These are phyloP conservation scores for Scarus forsteni DNA, from an alignment of 2,797 vertebrate species.

Conservation along the genomic window DNA sequence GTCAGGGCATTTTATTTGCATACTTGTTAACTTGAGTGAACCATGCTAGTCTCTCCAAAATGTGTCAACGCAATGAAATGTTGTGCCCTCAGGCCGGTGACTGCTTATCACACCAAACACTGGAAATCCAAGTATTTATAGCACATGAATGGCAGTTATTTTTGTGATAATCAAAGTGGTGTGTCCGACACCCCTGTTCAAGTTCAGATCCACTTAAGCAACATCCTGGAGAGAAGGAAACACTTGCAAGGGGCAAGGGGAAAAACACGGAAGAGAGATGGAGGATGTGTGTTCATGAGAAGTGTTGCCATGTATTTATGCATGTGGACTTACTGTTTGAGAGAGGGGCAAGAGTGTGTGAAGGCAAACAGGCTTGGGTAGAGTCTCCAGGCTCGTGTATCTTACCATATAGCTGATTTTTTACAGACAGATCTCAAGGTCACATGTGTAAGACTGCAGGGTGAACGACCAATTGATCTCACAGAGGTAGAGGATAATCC, in stretches of 20 bases:
- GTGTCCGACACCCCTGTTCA: conserved; percentile 22
- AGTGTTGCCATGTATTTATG: no score
- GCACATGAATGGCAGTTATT: conserved; percentile 21
- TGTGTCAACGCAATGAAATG: conserved; percentile 26
- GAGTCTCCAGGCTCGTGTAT: neutral
- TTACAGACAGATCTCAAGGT: conserved; percentile 31
- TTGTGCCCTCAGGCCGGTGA: conserved; percentile 35
- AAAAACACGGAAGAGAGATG: neutral
- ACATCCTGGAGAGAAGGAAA: conserved; percentile 4
- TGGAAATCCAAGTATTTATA: conserved; percentile 36
- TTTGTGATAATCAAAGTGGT: conserved; percentile 1
- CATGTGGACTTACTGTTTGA: neutral
- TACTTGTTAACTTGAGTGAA: conserved; percentile 32
- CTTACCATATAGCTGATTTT: neutral
- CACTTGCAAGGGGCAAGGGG: neutral
- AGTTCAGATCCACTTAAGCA: conserved; percentile 16
- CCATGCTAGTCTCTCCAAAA: conserved; percentile 34
- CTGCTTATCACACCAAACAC: conserved; percentile 47
- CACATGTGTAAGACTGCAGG: conserved; percentile 7
- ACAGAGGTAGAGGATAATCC: neutral
- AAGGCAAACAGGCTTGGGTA: neutral
- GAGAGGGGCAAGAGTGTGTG: neutral
- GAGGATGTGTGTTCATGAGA: neutral
- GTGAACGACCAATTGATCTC: conserved; percentile 28
- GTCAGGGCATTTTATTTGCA: conserved; percentile 43